A percentile compares a stretch with the other conserved stretches of the same genome.
These are phyloP conservation scores for Otolemur garnettii DNA, from an alignment of 2,113 vertebrate genomes.

Conservation along the genomic window DNA sequence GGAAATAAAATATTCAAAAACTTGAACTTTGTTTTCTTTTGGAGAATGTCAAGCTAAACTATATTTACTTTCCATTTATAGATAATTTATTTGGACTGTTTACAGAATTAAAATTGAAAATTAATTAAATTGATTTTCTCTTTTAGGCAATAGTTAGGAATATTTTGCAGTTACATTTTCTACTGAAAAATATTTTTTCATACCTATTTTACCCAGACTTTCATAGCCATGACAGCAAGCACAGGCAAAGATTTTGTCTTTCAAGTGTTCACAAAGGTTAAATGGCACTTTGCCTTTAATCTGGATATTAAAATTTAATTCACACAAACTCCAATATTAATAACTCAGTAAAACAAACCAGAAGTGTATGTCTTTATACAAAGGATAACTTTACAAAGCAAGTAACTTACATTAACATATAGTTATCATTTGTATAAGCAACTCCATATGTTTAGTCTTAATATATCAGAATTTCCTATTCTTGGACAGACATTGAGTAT, in stretches of 20 bases:
- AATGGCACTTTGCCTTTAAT: neutral
- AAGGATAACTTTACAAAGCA: neutral
- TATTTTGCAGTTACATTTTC: neutral
- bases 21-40: neutral
- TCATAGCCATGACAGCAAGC: neutral
- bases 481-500: neutral
- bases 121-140: neutral
- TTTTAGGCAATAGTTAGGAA: constrained; percentile 1
- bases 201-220: neutral
- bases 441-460: neutral
- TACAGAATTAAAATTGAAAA: constrained; percentile 11
- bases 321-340: neutral
- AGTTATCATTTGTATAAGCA: neutral
- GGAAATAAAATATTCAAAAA: constrained; percentile 9
- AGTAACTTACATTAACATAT: neutral
- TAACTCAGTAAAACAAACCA: neutral
- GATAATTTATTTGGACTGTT: neutral
- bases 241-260: neutral
- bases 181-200: neutral
- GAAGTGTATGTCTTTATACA: neutral
- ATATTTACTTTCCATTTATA: neutral
- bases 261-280: neutral
- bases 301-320: neutral
- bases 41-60: neutral
- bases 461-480: neutral